phyloP scores from a whole-genome alignment of 2,113 vertebrate genomes.

The Shinisaurus crocodilurus region DNA sequence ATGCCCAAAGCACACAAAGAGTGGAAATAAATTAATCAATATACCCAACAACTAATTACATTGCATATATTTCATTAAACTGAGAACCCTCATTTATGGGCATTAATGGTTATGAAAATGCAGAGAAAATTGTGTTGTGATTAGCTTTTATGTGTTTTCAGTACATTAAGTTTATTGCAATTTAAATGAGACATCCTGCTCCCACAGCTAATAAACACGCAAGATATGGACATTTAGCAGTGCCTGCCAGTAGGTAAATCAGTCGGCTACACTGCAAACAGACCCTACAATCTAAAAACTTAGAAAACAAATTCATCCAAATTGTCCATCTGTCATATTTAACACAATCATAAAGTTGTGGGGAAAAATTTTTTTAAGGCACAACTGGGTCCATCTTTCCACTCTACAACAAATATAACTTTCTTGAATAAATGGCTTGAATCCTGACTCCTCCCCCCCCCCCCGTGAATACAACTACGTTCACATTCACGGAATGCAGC shows the following conservation, averaged over 20 bases:
- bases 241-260: conserved; percentile 26
- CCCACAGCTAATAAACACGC: conserved; percentile 48
- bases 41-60: background rate
- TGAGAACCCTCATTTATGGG: background rate
- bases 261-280: conserved; percentile 23
- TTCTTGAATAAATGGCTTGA: background rate
- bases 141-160: conserved; percentile 35
- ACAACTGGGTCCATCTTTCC: background rate
- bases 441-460: too few species aligned
- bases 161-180: conserved; percentile 52
- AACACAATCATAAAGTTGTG: conserved; percentile 41
- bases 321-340: conserved; percentile 37
- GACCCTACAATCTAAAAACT: conserved; percentile 26
- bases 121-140: conserved; percentile 34
- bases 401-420: background rate
- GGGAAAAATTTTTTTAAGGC: background rate
- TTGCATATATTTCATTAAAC: conserved; percentile 13
- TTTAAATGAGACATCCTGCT: conserved; percentile 56
- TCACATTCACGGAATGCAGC: background rate
- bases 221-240: conserved; percentile 39
- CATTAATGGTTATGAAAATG: conserved; percentile 11
- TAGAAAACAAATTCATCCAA: conserved; percentile 39
- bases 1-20: background rate
- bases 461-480: background rate
- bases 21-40: conserved; percentile 7